These are phyloP conservation scores for Sakesphorus luctuosus DNA, from an alignment of 2,113 vertebrate genomes.

Conservation along the genomic window DNA sequence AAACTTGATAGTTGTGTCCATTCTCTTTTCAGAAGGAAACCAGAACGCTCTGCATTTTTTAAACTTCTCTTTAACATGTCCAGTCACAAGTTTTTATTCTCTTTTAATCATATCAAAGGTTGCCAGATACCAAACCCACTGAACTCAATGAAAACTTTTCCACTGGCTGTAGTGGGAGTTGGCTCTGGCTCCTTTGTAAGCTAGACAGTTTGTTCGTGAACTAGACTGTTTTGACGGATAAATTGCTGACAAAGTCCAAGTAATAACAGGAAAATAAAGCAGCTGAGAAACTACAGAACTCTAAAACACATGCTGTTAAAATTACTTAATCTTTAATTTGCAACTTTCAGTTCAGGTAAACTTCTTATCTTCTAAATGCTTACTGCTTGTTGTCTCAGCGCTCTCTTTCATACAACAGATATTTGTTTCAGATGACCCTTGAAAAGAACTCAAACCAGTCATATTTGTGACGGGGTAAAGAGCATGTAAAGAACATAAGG, in stretches of 20 bases:
- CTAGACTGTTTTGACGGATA: slow-evolving; percentile 56
- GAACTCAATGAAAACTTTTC: slow-evolving; percentile 43
- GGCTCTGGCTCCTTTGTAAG: slow-evolving; percentile 3
- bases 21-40: neutral
- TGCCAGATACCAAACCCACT: slow-evolving; percentile 4
- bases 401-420: neutral
- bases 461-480: neutral
- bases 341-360: neutral
- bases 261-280: slow-evolving; percentile 17
- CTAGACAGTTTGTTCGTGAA: slow-evolving; percentile 50
- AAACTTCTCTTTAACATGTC: neutral
- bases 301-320: neutral
- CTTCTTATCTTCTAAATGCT: neutral
- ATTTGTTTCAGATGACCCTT: neutral
- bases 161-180: slow-evolving; percentile 47
- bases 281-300: slow-evolving; percentile 9
- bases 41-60: neutral
- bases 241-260: slow-evolving; percentile 32
- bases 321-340: neutral
- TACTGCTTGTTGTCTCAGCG: neutral
- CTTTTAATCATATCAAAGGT: neutral
- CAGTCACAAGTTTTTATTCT: neutral
- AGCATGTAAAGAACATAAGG: neutral
- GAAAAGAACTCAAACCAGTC: neutral
- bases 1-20: neutral